Conservation (phyloP, 2,113 vertebrate genomes). For the Bos taurus region ARS-UCD2.0 NC_037345.1:55208001-55208500, state of each 20-base stretch:
- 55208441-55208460: too few species aligned
- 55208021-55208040: background rate
- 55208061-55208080: background rate
- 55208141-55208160: too few species aligned
- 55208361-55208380: too few species aligned
- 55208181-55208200: too few species aligned
- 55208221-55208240: rapidly evolving
- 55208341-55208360: too few species aligned
- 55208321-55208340: too few species aligned
- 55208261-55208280: rapidly evolving
- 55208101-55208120: background rate
- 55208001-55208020: rapidly evolving
- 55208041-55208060: background rate
- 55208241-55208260: rapidly evolving
- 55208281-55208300: too few species aligned
- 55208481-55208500: too few species aligned
- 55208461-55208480: rapidly evolving
- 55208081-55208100: too few species aligned
- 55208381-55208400: rapidly evolving
- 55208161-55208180: too few species aligned
- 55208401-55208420: rapidly evolving
- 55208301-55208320: rapidly evolving
- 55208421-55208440: rapidly evolving
- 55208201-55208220: too few species aligned
- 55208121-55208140: too few species aligned